Percentiles rank a stretch among this genome's conserved stretches.
Conservation (phyloP, 2,797 vertebrate species). For the Scolopax bukidnonensis region DNA sequence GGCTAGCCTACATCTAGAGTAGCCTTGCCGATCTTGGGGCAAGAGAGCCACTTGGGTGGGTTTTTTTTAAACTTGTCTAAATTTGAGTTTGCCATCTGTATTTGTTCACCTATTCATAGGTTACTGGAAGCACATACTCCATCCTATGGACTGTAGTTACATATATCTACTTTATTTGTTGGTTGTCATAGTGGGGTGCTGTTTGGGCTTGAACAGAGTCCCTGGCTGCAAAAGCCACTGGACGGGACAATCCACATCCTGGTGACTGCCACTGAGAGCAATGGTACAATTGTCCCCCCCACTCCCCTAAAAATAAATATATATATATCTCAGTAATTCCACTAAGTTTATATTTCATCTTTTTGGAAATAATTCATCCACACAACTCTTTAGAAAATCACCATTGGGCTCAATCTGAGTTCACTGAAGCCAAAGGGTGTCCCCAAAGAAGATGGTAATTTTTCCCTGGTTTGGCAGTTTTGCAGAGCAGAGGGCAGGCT, state of each 20-base stretch:
- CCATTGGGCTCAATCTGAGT: not conserved
- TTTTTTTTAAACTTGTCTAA: not conserved
- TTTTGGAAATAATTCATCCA: not conserved
- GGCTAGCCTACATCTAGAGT: not conserved
- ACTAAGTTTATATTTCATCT: not conserved
- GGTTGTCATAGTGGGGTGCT: not conserved
- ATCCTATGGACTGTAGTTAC: not conserved
- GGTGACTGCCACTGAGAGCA: not conserved
- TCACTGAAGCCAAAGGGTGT: conserved; percentile 29
- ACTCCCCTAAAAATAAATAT: not conserved
- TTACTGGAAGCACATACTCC: not conserved
- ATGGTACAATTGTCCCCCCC: no score
- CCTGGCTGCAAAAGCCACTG: not conserved
- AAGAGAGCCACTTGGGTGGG: fast-evolving
- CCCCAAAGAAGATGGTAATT: not conserved
- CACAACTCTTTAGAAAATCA: not conserved
- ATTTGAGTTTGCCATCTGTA: not conserved
- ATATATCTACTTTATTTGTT: not conserved
- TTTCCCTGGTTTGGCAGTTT: not conserved
- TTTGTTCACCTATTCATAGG: not conserved
- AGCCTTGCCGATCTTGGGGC: not conserved
- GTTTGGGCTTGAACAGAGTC: not conserved
- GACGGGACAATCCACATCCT: not conserved
- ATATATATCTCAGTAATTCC: not conserved
- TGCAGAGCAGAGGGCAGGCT: conserved; percentile 21